Evolutionary conservation across 2,113 vertebrate species (phyloP), one percentile per base, ranked within the genome.

Genomic region (Theropithecus gelada): DNA sequence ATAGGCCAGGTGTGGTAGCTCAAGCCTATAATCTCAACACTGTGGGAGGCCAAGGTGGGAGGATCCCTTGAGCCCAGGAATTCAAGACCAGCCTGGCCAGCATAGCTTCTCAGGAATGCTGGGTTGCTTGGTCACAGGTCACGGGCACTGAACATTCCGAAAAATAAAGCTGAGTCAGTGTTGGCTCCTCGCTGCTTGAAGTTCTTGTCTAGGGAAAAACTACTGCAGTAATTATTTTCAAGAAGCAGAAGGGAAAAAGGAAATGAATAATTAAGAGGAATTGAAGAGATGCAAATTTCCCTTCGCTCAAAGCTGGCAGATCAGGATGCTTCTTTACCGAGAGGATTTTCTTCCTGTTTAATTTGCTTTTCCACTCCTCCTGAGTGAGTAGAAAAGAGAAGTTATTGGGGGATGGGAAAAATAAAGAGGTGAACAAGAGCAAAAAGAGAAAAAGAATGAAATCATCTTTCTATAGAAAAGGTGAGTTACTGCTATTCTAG

Each of bases 231-330:
- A 87, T 93, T 93, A 79, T 93, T 61, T 78, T 75, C 61, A 59
- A 80, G 70, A 87, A 38, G 72, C 35, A 66, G 66, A 80, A 48
- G n/a, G 50, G 85, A 52, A 64, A 68, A 84, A 94, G 95, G 96
- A 98, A 97, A 75, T 91, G 96, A 73, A 85, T 92, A 82, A 94
- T 95, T 92, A 96, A 23, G 79, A 84, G 83, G 43, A 43, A 86
- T 8, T 79, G 85, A 83, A 94, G 86, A 91, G 59, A 83, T 86
- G 85, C 68, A 97, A 66, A 89, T 96, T 96, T 97, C 88, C 68
- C 78, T 79, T 78, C 57, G 22, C 79, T 91, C 72, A 14, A 50
- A 70, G 88, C 94, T 78, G 45, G 20, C 17, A 2, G 50, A 59
- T 84, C 16, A 59, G 66, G 81, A 84, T 16, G 73, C 38, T 45